These are phyloP conservation scores for Euwallacea fornicatus DNA, from an alignment of 1,140 invertebrate species.

Conservation along the genomic window DNA sequence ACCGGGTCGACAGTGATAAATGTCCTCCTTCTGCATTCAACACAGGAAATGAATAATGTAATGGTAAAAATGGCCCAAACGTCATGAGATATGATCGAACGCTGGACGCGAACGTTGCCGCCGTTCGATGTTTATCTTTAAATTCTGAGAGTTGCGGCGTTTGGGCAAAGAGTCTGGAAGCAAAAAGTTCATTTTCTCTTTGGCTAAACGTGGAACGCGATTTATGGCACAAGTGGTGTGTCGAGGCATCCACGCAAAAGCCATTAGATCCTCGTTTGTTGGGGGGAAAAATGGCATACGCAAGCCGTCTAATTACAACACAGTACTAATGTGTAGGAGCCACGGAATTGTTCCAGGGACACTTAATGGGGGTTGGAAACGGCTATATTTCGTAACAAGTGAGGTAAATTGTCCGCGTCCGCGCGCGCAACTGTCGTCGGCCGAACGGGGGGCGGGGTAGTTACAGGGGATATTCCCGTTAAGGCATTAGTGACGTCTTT, in stretches of 20 bases:
- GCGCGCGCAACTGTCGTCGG: too few species aligned
- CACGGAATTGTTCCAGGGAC: not conserved
- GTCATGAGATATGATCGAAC: conserved; percentile 1
- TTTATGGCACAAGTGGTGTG: conserved; percentile 11
- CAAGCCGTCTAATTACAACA: not conserved
- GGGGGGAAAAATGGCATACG: conserved; percentile 1
- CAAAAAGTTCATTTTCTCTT: conserved; percentile 14
- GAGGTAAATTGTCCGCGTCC: too few species aligned
- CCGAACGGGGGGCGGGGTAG: too few species aligned
- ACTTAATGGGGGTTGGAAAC: too few species aligned
- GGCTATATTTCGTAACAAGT: too few species aligned
- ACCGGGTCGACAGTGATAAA: conserved; percentile 20
- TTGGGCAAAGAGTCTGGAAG: not conserved
- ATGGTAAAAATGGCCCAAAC: conserved; percentile 5
- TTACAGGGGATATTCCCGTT: too few species aligned
- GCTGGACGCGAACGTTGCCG: not conserved
- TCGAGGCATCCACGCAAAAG: conserved; percentile 18
- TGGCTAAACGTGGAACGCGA: conserved; percentile 16
- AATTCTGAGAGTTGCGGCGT: not conserved
- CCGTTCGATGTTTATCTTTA: not conserved
- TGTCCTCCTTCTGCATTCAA: conserved; percentile 2
- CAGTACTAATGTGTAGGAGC: not conserved
- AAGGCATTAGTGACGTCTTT: too few species aligned
- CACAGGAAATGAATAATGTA: conserved; percentile 14
- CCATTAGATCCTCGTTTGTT: conserved; percentile 28